Percentiles rank a stretch among this genome's conserved stretches.
phyloP scores from a whole-genome alignment of 2,888 invertebrate species.

The Sylvicola fuscatus region DNA sequence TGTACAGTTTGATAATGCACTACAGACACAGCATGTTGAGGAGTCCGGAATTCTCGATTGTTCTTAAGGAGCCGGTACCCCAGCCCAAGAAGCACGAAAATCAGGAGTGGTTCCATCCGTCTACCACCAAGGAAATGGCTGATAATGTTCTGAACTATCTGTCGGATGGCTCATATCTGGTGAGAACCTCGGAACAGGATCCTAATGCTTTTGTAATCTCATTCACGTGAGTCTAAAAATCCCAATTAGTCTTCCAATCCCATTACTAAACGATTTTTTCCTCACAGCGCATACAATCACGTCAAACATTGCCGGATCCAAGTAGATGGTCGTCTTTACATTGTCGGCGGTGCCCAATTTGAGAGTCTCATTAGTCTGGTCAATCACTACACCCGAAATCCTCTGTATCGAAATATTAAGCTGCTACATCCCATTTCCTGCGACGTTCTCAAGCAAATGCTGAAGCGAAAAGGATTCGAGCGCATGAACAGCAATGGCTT shows the following conservation, averaged over 20 bases:
- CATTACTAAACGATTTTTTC: not conserved
- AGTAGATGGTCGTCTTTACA: slow-evolving; percentile 75
- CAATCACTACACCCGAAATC: slow-evolving; percentile 73
- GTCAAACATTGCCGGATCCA: slow-evolving; percentile 95
- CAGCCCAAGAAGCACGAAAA: slow-evolving; percentile 88
- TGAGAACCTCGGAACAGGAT: slow-evolving; percentile 79
- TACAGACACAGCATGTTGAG: slow-evolving; percentile 71
- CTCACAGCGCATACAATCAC: slow-evolving; percentile 62
- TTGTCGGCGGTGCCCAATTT: slow-evolving; percentile 80
- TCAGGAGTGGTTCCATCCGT: slow-evolving; percentile 81
- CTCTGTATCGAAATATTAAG: slow-evolving; percentile 79
- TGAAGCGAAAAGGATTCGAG: not conserved
- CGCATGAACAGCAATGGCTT: no score
- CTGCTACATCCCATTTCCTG: slow-evolving; percentile 68
- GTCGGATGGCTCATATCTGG: slow-evolving; percentile 85
- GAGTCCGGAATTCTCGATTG: slow-evolving; percentile 74
- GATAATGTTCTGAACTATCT: slow-evolving; percentile 74
- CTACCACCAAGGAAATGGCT: slow-evolving; percentile 58
- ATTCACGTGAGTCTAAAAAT: slow-evolving; percentile 55
- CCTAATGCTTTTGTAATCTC: slow-evolving; percentile 77
- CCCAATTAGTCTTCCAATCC: not conserved
- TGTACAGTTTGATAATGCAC: slow-evolving; percentile 78
- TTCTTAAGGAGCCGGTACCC: slow-evolving; percentile 75
- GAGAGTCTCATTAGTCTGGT: slow-evolving; percentile 92
- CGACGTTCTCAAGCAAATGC: slow-evolving; percentile 28